Percentiles rank a stretch among this genome's conserved stretches.
Conservation (phyloP, 2,888 invertebrate genomes). For the Eumacrocentrus americanus region DNA sequence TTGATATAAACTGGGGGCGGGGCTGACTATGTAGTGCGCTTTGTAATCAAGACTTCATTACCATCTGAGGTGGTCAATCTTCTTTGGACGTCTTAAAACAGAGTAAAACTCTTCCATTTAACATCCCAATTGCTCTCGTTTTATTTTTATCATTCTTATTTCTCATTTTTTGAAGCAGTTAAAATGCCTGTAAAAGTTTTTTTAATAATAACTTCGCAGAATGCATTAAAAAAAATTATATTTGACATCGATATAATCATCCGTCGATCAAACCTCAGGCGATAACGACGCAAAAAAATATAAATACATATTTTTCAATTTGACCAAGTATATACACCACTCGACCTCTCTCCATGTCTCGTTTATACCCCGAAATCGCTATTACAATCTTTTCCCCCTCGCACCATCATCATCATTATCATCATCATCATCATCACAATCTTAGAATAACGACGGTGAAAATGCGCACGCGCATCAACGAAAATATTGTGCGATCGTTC, state of each 20-base stretch:
- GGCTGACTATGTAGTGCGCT: constrained; percentile 51
- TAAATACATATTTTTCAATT: constrained; percentile 23
- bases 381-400: constrained; percentile 16
- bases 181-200: too few relatives aligned
- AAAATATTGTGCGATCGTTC: constrained; percentile 5
- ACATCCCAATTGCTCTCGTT: too few relatives aligned
- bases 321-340: constrained; percentile 16
- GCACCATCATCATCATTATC: too few relatives aligned
- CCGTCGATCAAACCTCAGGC: background rate
- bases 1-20: constrained; percentile 62
- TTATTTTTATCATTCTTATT: too few relatives aligned
- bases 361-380: constrained; percentile 19
- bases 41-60: constrained; percentile 58
- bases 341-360: too few relatives aligned
- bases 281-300: constrained; percentile 19
- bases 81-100: constrained; percentile 25
- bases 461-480: constrained; percentile 5
- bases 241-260: constrained; percentile 16
- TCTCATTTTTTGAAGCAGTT: too few relatives aligned
- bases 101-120: too few relatives aligned
- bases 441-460: constrained; percentile 11
- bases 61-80: constrained; percentile 60
- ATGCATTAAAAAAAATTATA: constrained; percentile 3
- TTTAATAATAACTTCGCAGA: too few relatives aligned
- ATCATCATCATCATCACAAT: background rate